Evolutionary conservation across 2,797 vertebrate genomes (phyloP).

Genomic region (Oophaga sylvatica): DNA sequence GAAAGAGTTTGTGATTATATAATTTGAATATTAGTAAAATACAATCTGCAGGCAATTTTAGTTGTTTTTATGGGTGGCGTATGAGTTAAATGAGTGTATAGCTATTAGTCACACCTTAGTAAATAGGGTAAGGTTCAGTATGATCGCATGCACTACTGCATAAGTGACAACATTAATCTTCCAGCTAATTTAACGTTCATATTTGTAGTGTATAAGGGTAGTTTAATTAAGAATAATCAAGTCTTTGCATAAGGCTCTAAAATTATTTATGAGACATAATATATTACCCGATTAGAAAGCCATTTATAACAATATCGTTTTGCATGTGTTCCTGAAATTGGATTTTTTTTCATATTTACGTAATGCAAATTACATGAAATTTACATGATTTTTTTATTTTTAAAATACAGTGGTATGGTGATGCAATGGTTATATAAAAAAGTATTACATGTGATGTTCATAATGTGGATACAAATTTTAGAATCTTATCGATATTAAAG

Average conservation of each 20-base stretch:
- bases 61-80: neutral
- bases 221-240: constrained; percentile 34
- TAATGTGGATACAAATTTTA: no score
- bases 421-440: neutral
- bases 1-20: neutral
- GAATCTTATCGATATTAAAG: no score
- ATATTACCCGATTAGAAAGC: neutral
- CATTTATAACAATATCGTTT: constrained; percentile 14
- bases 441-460: neutral
- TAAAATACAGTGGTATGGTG: neutral
- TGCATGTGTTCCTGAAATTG: neutral
- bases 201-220: neutral
- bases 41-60: neutral
- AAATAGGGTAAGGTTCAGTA: constrained; percentile 33
- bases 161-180: constrained; percentile 45
- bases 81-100: constrained; percentile 27
- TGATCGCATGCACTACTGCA: constrained; percentile 13
- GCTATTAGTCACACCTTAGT: constrained; percentile 46
- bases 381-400: neutral
- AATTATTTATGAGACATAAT: constrained; percentile 20
- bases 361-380: constrained; percentile 10
- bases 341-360: constrained; percentile 1
- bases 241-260: constrained; percentile 12
- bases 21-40: neutral
- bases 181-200: constrained; percentile 33